Evolutionary conservation across 2,888 invertebrate genomes (phyloP), one percentile per base, ranked within the genome.

Genomic region (Hypomecis atomaria): DNA sequence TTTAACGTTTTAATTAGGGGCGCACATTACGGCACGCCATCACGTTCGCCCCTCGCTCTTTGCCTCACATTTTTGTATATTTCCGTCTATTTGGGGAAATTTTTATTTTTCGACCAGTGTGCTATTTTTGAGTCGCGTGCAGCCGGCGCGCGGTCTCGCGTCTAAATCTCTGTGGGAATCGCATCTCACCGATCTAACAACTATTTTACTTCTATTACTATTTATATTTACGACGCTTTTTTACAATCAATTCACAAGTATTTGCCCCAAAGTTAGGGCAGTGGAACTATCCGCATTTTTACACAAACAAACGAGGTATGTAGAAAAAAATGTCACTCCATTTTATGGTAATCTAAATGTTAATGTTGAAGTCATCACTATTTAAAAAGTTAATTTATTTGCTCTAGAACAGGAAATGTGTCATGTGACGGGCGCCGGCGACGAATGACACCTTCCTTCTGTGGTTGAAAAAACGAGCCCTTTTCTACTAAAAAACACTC

Each of bases 1-100:
- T 92, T 92, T 92, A 92, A 92, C 92, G 88, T 92, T 92, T 92
- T 92, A 92, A 92, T 92, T 92, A 92, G 92, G 91, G 92, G 91
- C 91, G 90, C 90, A 86, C 91, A 92, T 92, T 92, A 92, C 90
- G 88, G 88, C 88, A 84, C 89, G 90, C 89, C 88, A 85, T 86
- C 90, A 86, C 90, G 89, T 84, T 88, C 90, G 89, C 90, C 92
- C 92, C 91, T 90, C 90, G 89, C 88, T 86, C 87, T 85, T 86
- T 84, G 88, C 75, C 79, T 88, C 87, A 90, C 90, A 92, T 91
- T 91, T 92, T 92, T 92, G 92, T 92, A 89, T 91, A 90, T 92
- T 92, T 90, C 89, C 76, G 91, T 92, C 92, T 92, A 91, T 92
- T 92, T 92, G 86, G 90, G 91, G 90, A 92, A 92, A 91, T 75